Conservation (phyloP, 2,888 invertebrate species). For the Trichopoda pennipes region DNA sequence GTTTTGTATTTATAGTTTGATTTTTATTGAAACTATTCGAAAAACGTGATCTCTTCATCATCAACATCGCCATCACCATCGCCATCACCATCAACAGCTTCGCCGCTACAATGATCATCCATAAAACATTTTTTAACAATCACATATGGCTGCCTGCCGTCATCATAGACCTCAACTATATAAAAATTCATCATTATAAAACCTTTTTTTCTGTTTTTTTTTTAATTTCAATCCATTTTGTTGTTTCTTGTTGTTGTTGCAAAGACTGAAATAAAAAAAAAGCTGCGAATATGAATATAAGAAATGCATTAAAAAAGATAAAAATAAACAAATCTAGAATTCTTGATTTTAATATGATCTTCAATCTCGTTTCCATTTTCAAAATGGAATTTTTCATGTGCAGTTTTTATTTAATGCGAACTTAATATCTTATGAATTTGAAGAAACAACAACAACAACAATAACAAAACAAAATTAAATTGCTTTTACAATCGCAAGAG, state of each 20-base stretch:
- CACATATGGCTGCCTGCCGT: slow-evolving; percentile 21
- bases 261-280: not conserved
- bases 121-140: slow-evolving; percentile 8
- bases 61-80: not conserved
- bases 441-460: no score
- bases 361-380: slow-evolving; percentile 23
- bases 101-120: slow-evolving; percentile 11
- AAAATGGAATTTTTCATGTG: slow-evolving; percentile 37
- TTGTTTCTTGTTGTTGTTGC: not conserved
- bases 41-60: slow-evolving; percentile 67
- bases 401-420: not conserved
- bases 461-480: not conserved
- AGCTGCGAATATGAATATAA: slow-evolving; percentile 23
- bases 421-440: not conserved
- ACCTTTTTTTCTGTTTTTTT: slow-evolving; percentile 27
- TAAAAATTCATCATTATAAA: slow-evolving; percentile 43
- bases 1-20: slow-evolving; percentile 28
- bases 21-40: slow-evolving; percentile 53
- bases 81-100: not conserved
- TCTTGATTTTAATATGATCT: slow-evolving; percentile 50
- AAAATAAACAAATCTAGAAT: slow-evolving; percentile 49
- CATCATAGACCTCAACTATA: slow-evolving; percentile 1
- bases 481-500: slow-evolving; percentile 21
- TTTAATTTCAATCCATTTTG: slow-evolving; percentile 10
- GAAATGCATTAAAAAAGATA: not conserved